These are phyloP conservation scores for Chaenodraco wilsoni DNA, from an alignment of 2,797 vertebrate species.

Conservation along the genomic window DNA sequence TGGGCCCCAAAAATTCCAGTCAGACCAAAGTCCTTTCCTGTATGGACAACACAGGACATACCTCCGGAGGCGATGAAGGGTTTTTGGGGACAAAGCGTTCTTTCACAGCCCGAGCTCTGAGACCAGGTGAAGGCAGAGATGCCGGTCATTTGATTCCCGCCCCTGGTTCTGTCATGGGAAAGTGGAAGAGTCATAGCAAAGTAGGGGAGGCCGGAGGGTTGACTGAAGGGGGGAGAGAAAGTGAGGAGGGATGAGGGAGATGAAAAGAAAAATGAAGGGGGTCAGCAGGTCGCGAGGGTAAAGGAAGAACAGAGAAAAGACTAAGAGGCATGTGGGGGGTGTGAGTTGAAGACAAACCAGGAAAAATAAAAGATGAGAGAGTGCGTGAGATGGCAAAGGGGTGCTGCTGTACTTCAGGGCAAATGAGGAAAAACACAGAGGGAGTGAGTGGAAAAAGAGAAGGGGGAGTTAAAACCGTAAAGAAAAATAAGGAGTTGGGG, in stretches of 20 bases:
- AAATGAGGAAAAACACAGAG: conserved; percentile 48
- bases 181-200: conserved; percentile 43
- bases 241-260: conserved; percentile 24
- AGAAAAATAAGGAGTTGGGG: conserved; percentile 4
- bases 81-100: conserved; percentile 71
- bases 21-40: conserved; percentile 70
- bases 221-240: conserved; percentile 7
- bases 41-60: conserved; percentile 69
- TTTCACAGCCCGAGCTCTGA: conserved; percentile 66
- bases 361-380: conserved; percentile 2
- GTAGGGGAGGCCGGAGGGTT: background rate
- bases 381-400: conserved; percentile 2
- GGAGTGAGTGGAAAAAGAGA: conserved; percentile 47
- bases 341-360: conserved; percentile 27
- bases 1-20: conserved; percentile 69
- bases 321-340: background rate
- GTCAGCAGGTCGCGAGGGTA: conserved; percentile 38
- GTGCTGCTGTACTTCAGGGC: conserved; percentile 25
- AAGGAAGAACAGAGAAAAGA: conserved; percentile 2
- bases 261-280: conserved; percentile 25
- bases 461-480: conserved; percentile 23
- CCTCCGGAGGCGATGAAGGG: conserved; percentile 74
- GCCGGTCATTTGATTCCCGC: conserved; percentile 59
- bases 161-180: conserved; percentile 71
- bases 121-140: conserved; percentile 71